These are phyloP conservation scores for Nannospalax galili DNA, from an alignment of 2,113 vertebrate species.

Conservation along the genomic window DNA sequence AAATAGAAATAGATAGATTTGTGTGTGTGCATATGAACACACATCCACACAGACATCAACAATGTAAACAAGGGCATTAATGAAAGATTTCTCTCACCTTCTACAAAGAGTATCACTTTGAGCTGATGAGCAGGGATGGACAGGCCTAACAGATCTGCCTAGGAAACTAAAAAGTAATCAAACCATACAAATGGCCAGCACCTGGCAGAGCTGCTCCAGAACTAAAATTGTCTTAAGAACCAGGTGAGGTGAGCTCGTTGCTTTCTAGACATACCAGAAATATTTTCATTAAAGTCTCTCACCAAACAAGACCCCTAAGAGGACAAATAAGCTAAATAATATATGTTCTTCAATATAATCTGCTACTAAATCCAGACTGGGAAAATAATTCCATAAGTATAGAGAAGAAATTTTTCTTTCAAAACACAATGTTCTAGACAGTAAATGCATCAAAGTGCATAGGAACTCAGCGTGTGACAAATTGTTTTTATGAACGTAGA, in stretches of 20 bases:
- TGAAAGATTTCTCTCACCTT: neutral
- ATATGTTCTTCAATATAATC: neutral
- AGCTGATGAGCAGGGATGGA: neutral
- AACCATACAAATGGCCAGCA: no score
- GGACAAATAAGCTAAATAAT: neutral
- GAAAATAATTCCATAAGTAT: neutral
- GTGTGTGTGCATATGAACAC: neutral
- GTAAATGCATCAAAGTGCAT: neutral
- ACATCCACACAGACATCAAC: neutral
- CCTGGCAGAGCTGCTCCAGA: neutral
- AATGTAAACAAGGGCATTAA: neutral
- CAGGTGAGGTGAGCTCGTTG: neutral
- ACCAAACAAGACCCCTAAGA: neutral
- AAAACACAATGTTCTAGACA: conserved; percentile 15
- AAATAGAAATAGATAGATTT: neutral
- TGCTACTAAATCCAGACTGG: neutral
- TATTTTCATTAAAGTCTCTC: no score
- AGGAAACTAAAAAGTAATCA: neutral
- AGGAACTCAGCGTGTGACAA: neutral
- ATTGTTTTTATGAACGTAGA: conserved; percentile 15
- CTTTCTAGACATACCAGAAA: no score
- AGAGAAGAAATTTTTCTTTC: neutral
- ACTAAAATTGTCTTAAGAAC: neutral
- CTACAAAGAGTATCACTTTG: neutral
- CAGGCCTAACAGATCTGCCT: neutral